phyloP scores from a whole-genome alignment of 2,888 invertebrate genomes.

The Ditylenchus weischeri region DNA sequence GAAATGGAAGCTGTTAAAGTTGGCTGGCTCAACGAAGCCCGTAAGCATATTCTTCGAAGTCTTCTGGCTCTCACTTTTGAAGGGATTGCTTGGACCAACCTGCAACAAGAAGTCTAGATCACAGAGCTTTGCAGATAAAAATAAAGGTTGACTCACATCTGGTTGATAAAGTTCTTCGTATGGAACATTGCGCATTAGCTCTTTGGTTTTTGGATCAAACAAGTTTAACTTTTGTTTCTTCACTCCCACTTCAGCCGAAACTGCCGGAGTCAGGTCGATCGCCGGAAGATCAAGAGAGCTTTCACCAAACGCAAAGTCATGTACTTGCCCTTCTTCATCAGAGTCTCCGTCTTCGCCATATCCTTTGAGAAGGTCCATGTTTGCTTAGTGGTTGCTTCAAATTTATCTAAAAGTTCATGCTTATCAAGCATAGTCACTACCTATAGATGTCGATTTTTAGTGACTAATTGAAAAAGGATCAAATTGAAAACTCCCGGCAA shows the following conservation, averaged over 20 bases:
- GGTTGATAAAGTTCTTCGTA: conserved; percentile 85
- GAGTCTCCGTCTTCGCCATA: conserved; percentile 29
- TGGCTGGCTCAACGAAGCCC: conserved; percentile 89
- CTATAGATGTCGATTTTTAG: no score
- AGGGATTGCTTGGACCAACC: conserved; percentile 86
- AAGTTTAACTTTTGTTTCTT: conserved; percentile 38
- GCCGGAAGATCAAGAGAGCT: conserved; percentile 14
- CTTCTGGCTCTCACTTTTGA: conserved; percentile 81
- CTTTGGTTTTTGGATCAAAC: conserved; percentile 76
- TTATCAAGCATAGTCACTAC: no score
- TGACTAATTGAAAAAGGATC: no score
- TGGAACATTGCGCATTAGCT: conserved; percentile 84
- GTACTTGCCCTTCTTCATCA: conserved; percentile 19
- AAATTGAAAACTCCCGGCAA: no score
- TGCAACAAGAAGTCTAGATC: conserved; percentile 30
- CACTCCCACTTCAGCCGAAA: conserved; percentile 9
- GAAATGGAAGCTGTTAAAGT: conserved; percentile 79
- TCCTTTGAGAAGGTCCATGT: conserved; percentile 27
- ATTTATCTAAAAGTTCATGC: no score
- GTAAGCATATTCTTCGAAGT: conserved; percentile 85
- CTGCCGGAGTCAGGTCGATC: conserved; percentile 28
- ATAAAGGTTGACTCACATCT: conserved; percentile 18
- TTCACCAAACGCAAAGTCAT: conserved; percentile 7
- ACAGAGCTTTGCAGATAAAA: conserved; percentile 6
- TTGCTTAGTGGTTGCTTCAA: no score